Evolutionary conservation across 2,113 vertebrate species (phyloP), one percentile per base, ranked within the genome.

Genomic region (Chlorocebus sabaeus): DNA sequence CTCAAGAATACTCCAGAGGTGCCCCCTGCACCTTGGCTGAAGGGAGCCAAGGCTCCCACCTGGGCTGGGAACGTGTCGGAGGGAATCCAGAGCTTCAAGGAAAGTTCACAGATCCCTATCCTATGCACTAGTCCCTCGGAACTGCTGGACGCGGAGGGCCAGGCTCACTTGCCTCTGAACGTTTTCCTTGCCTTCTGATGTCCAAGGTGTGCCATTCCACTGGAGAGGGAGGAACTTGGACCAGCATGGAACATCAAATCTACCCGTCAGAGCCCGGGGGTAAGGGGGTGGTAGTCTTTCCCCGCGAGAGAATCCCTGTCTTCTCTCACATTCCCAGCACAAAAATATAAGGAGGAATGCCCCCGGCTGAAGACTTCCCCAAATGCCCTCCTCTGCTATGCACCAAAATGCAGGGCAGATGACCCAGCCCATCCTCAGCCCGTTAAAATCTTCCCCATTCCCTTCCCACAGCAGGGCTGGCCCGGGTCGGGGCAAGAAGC

Each of bases 271-370:
- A 57, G 32, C 23, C 90, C 55, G 2, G 18, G 52, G 38, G 61
- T 59, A 64, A 92, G 55, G 76, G 64, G 40, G 30, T 25, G 2
- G 68, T 4, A 35, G 87, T 93, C 89, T 48, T 70, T 82, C 76
- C 89, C 40, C 70, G 25, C 45, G 2, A 48, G 55, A 79, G 80
- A 48, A 86, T 83, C 48, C 89, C 55, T 25, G 10, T 78, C 92
- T 85, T 68, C 72, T 86, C 93, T 93, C 90, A 50, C 55, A 59
- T 70, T 95, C 93, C 27, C n/a, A 61, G 61, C 50, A 48, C 82
- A 73, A 52, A 83, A 72, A 40, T 17, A 94, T 73, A 27, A 78
- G 57, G 35, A 23, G 25, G 50, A 55, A 61, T 73, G 64, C 40
- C 75, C 61, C 61, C 23, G 64, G 43, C 76, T 64, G 35, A 64